phyloP scores from a whole-genome alignment of 2,888 invertebrate species.

The Deilephila elpenor region DNA sequence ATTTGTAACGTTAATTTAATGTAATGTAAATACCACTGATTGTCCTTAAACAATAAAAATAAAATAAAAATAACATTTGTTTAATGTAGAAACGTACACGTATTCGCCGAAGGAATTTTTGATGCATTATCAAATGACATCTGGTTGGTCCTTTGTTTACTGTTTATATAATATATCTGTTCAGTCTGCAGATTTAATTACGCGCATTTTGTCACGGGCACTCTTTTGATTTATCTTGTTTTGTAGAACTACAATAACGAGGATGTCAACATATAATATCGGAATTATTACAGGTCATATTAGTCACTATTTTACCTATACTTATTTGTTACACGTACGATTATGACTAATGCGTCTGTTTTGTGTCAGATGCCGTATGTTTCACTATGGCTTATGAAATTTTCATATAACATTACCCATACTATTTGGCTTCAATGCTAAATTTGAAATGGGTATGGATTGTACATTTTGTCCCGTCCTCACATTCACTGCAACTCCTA shows the following conservation, averaged over 20 bases:
- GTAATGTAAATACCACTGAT: no score
- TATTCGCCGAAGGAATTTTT: not conserved
- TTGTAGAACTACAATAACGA: not conserved
- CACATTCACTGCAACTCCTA: no score
- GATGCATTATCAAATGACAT: not conserved
- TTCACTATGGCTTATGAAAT: slow-evolving; percentile 12
- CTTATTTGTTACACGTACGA: not conserved
- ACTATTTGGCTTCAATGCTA: not conserved
- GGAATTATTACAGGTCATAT: not conserved
- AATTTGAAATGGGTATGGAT: no score
- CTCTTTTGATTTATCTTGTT: no score
- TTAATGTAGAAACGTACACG: not conserved
- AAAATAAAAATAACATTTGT: no score
- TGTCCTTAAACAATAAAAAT: no score
- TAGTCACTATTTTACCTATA: slow-evolving; percentile 4
- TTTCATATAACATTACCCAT: not conserved
- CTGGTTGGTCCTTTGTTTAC: not conserved
- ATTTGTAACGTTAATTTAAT: no score
- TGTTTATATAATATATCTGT: not conserved
- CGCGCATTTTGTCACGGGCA: not conserved
- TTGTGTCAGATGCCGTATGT: not conserved
- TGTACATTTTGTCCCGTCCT: no score
- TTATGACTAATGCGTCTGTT: slow-evolving; percentile 1
- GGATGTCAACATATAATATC: not conserved
- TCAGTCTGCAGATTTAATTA: not conserved